Evolutionary conservation across 2,888 invertebrate species (phyloP), one percentile per base, ranked within the genome.

Genomic region (Eledona agricola): DNA sequence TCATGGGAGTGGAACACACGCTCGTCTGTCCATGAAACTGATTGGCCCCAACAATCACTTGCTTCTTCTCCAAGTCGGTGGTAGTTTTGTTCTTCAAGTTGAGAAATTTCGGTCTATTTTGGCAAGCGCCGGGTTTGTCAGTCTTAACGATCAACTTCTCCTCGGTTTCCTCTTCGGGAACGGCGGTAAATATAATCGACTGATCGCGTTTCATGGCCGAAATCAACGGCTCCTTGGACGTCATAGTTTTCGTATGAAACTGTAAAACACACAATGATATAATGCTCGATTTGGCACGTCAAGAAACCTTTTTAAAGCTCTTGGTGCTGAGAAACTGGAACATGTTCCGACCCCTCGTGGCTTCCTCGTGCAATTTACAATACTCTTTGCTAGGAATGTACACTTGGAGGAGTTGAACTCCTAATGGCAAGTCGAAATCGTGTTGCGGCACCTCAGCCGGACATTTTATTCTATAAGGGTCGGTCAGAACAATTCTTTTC

Each of bases 381-480:
- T 84, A 86, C 56, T 88, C 85, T 46, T 81, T 79, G 52, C 80
- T 80, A 0, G 85, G 82, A 15, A 94, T 80, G 68, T 89, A 93
- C 1, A 93, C 87, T 13, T 84, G 83, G 19, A 94, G 76, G 52
- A 94, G 81, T 71, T 92, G 89, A 0, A 92, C 89, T 0, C 93
- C 93, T 9, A 87, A 77, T 0, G 93, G 93, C 46, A 93, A 75
- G 34, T 90, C 87, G 60, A 88, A 89, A 58, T 83, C 83, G 0
- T 81, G 79, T 29, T 77, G 70, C 19, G 89, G 77, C 25, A 79
- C 78, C 72, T 91, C 90, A 0, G 90, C 91, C 0, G 92, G 88
- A 0, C 88, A 86, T 78, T 90, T 91, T 72, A 93, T 88, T 63
- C 90, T 81, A 70, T 88, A 88, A 0, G 92, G 92, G 78, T 93